Evolutionary conservation across 2,888 invertebrate genomes (phyloP).

Genomic region (Phoenoteleia sp.): DNA sequence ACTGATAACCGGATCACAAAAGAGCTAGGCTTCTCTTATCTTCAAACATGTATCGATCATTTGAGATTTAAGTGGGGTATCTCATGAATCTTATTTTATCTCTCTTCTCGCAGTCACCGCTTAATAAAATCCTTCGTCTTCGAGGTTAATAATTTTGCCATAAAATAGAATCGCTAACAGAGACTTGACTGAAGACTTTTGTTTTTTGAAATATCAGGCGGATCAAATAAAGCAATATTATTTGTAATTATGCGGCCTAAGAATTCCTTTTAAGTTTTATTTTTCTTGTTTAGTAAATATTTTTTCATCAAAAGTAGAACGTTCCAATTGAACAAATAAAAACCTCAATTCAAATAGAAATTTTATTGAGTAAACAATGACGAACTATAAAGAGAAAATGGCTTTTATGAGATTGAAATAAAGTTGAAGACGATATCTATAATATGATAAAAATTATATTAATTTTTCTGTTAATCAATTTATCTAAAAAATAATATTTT

Average conservation of each 20-base stretch:
- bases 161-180: background rate
- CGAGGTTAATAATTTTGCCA: slow-evolving; percentile 11
- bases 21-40: background rate
- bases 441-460: no score
- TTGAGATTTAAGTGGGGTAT: slow-evolving; percentile 16
- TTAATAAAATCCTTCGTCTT: slow-evolving; percentile 11
- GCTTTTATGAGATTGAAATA: no score
- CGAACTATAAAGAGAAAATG: no score
- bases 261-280: background rate
- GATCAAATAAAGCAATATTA: background rate
- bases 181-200: background rate
- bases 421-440: no score
- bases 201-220: background rate
- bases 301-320: no score
- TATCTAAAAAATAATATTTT: no score
- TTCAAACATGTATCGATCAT: slow-evolving; percentile 35
- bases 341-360: background rate
- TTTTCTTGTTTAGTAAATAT: background rate
- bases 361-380: no score
- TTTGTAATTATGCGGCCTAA: background rate
- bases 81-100: background rate
- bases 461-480: no score
- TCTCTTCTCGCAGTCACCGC: background rate
- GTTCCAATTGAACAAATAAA: no score
- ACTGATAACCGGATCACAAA: slow-evolving; percentile 13